Evolutionary conservation across 2,888 invertebrate genomes (phyloP), one percentile per base, ranked within the genome.

Genomic region (Athrips mouffetella): DNA sequence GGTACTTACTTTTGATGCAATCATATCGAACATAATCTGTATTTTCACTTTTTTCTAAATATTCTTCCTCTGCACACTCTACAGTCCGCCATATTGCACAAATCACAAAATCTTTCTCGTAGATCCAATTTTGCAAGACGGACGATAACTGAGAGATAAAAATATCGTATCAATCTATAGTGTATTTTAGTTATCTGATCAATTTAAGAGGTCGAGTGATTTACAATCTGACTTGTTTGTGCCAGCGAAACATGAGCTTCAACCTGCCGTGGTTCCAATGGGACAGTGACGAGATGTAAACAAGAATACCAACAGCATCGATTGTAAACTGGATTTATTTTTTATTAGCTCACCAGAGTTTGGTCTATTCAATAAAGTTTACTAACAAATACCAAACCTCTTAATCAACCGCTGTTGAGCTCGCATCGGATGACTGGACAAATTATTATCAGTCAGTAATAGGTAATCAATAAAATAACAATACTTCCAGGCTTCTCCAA

Each of bases 91-190:
- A 56, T 50, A 60, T 59, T 60, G 63, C 58, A 62, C 49, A 56
- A 49, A 59, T 49, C 47, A 55, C 50, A 50, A 44, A 48, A 47
- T 40, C 41, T 47, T n/a, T n/a, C n/a, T n/a, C 48, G n/a, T 37
- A 10, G 44, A 65, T 61, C 70, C 44, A 50, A 51, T 73, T 75
- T 70, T 63, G 72, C 69, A 73, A 73, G 56, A 62, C 48, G 60
- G 60, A 52, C 73, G 78, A 80, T 82, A 79, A 69, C 49, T 48
- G 6, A 8, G 50, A 74, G 82, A 84, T 82, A 81, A 76, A 63
- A 62, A 66, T 75, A 75, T 72, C 69, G 57, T 79, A 78, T 76
- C 49, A 29, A 31, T 16, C 27, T 37, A 29, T 77, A 64, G 58
- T 52, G 52, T 57, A 56, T 59, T 72, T 60, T 62, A 70, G 69